These are phyloP conservation scores for Pteromalus puparum DNA, from an alignment of 1,140 invertebrate genomes.

Conservation along the genomic window DNA sequence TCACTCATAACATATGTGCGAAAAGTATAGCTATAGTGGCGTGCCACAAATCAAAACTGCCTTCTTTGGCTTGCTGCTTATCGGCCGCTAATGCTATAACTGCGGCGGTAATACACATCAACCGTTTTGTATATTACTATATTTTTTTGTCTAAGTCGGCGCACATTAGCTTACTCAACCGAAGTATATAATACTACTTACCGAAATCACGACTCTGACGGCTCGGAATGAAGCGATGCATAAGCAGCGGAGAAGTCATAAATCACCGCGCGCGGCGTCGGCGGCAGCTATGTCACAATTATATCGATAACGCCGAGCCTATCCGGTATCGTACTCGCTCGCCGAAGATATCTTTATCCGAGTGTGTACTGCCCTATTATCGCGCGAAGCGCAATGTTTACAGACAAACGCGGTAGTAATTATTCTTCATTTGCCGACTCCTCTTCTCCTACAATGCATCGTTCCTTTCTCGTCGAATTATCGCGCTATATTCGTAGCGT, in stretches of 20 bases:
- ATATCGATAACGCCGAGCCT: constrained; percentile 68
- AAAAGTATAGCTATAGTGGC: no score
- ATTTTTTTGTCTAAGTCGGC: no score
- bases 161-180: neutral
- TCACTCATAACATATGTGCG: no score
- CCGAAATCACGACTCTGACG: constrained; percentile 7
- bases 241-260: constrained; percentile 61
- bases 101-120: no score
- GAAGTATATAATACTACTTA: neutral
- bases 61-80: no score
- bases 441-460: neutral
- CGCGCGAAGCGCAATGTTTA: constrained; percentile 41
- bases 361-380: constrained; percentile 30
- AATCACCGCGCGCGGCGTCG: constrained; percentile 56
- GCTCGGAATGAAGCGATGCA: constrained; percentile 57
- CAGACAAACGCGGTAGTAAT: constrained; percentile 45
- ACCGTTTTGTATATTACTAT: no score
- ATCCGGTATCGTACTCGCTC: constrained; percentile 61
- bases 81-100: no score
- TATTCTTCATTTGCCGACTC: constrained; percentile 46
- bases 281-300: constrained; percentile 65
- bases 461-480: no score
- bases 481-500: neutral
- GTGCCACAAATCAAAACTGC: no score
- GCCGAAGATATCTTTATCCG: constrained; percentile 65